These are phyloP conservation scores for Paelopatides confundens DNA, from an alignment of 53 echinoderm and acorn worm genomes.

Conservation along the genomic window DNA sequence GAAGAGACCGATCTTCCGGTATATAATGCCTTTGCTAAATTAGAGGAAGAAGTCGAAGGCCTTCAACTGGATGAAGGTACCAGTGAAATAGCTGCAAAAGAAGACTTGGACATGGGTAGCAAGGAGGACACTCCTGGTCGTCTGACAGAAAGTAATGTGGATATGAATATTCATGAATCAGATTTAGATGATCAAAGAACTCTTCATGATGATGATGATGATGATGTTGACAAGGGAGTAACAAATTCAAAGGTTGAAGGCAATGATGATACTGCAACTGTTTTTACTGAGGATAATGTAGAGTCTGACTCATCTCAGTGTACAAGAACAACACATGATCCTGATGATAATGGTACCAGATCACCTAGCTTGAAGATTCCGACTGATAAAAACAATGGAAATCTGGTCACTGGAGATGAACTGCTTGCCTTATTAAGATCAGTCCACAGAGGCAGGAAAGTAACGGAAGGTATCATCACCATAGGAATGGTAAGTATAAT, in stretches of 20 bases:
- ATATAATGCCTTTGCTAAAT: background rate
- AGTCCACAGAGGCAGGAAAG: constrained; percentile 77
- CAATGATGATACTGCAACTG: background rate
- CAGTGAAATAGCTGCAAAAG: background rate
- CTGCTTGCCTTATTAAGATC: constrained; percentile 75
- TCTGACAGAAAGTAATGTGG: background rate
- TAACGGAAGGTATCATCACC: constrained; percentile 78
- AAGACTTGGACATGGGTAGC: background rate
- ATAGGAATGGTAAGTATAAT: constrained; percentile 85
- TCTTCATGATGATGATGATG: background rate
- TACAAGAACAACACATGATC: background rate
- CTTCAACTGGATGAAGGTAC: constrained; percentile 1
- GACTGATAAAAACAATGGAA: constrained; percentile 31
- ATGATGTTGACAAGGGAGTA: background rate
- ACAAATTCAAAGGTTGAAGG: background rate
- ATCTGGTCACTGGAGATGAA: constrained; percentile 88
- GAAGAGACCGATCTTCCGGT: background rate
- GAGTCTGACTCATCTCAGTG: background rate
- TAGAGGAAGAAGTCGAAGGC: constrained; percentile 1
- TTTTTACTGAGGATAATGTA: background rate
- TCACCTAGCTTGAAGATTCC: background rate
- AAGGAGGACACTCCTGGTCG: background rate
- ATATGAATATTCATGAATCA: background rate
- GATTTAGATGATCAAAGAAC: background rate
- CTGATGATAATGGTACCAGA: background rate